These are phyloP conservation scores for Python bivittatus DNA, from an alignment of 2,113 vertebrate species.

Conservation along the genomic window DNA sequence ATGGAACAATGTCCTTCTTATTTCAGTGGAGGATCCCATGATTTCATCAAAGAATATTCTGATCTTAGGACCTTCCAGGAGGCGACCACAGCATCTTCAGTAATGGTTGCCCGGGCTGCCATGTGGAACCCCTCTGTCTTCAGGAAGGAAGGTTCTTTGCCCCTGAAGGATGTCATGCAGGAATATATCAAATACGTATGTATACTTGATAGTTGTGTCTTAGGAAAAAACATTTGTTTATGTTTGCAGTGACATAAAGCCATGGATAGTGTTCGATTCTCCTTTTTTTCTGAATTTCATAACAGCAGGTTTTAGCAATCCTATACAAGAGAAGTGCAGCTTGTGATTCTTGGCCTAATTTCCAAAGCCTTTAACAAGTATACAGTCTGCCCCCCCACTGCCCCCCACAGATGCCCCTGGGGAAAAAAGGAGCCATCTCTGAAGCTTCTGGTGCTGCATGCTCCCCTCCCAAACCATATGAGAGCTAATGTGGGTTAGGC, in stretches of 20 bases:
- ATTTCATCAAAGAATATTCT: conserved; percentile 81
- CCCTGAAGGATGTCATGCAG: conserved; percentile 87
- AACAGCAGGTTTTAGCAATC: background rate
- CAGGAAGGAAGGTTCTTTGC: conserved; percentile 77
- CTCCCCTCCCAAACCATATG: too few relatives aligned
- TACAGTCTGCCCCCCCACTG: background rate
- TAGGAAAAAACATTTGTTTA: too few relatives aligned
- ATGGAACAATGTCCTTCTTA: conserved; percentile 17
- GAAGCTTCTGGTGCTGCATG: too few relatives aligned
- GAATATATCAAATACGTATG: conserved; percentile 90
- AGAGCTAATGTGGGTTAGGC: too few relatives aligned
- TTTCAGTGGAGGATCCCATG: conserved; percentile 92
- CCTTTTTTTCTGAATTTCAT: background rate
- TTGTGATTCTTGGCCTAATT: background rate
- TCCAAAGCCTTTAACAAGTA: background rate
- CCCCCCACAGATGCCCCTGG: too few relatives aligned
- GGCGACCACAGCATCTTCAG: conserved; percentile 83
- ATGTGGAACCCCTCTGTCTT: conserved; percentile 99
- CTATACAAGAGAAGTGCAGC: background rate
- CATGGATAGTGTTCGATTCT: too few relatives aligned
- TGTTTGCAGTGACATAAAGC: background rate
- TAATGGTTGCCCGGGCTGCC: conserved; percentile 93
- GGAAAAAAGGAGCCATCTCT: too few relatives aligned
- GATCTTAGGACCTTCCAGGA: conserved; percentile 84
- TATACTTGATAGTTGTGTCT: background rate